Percentiles rank a stretch among this genome's conserved stretches.
Conservation (phyloP, 2,888 invertebrate genomes). For the Euplexia lucipara region DNA sequence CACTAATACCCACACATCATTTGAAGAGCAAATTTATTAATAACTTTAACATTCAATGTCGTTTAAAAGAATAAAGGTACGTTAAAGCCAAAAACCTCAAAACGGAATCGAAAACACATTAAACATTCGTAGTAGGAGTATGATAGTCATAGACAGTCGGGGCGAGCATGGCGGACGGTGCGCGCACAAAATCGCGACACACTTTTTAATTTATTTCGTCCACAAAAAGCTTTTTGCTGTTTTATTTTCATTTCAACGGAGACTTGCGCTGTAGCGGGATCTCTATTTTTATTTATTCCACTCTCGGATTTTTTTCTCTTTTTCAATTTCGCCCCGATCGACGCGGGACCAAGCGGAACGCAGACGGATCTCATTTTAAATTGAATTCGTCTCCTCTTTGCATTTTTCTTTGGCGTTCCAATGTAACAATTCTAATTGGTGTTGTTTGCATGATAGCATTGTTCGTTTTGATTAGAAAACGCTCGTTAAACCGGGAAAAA, state of each 20-base stretch:
- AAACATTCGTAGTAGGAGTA: constrained; percentile 65
- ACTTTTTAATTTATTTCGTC: constrained; percentile 91
- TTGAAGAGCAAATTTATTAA: too few relatives aligned
- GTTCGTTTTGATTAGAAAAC: constrained; percentile 78
- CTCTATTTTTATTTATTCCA: constrained; percentile 91
- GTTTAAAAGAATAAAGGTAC: constrained; percentile 23
- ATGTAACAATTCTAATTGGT: constrained; percentile 88
- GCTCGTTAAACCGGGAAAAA: constrained; percentile 76
- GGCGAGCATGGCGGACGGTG: constrained; percentile 67
- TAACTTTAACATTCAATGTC: not conserved
- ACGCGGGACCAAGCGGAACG: constrained; percentile 87
- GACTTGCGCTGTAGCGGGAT: constrained; percentile 90
- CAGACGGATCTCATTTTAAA: constrained; percentile 90
- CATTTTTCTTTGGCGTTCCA: constrained; percentile 83
- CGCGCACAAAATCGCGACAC: constrained; percentile 87
- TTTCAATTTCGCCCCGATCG: constrained; percentile 89
- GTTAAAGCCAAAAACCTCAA: constrained; percentile 40
- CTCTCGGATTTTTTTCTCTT: constrained; percentile 81
- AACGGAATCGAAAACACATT: constrained; percentile 62
- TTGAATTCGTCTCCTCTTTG: constrained; percentile 87
- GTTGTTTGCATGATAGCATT: constrained; percentile 86
- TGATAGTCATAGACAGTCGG: constrained; percentile 74
- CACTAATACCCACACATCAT: too few relatives aligned
- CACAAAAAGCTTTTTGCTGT: constrained; percentile 89
- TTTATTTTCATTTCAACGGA: constrained; percentile 91